A percentile compares a stretch with the other conserved stretches of the same genome.
These are phyloP conservation scores for Phycodurus eques DNA, from an alignment of 2,113 vertebrate species.

Conservation along the genomic window DNA sequence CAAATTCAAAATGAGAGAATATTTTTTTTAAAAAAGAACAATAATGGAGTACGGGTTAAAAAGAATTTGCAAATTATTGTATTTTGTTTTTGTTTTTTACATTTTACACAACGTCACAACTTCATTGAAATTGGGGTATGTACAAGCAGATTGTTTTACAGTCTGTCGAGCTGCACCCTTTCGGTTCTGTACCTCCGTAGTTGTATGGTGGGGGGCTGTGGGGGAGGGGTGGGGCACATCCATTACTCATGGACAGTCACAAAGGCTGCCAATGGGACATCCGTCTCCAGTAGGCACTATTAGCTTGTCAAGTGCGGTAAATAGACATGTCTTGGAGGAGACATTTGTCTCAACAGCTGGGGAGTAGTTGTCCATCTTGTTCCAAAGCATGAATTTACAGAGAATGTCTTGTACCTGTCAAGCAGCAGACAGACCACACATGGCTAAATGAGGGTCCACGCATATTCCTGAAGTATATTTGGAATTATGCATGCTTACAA, in stretches of 20 bases:
- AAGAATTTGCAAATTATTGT: no score
- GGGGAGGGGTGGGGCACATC: constrained; percentile 17
- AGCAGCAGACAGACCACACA: neutral
- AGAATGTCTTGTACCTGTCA: constrained; percentile 27
- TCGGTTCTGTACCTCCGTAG: constrained; percentile 18
- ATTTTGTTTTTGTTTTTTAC: no score
- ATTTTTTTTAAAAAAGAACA: no score
- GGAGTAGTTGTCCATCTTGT: constrained; percentile 26
- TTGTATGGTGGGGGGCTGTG: neutral
- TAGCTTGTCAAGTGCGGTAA: constrained; percentile 34
- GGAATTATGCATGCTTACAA: neutral
- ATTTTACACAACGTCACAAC: no score
- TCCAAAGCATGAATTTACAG: constrained; percentile 27
- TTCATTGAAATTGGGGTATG: no score
- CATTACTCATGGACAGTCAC: constrained; percentile 37
- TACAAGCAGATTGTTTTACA: neutral
- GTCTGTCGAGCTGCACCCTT: constrained; percentile 14
- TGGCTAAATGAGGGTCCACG: no score
- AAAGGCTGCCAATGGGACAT: constrained; percentile 10
- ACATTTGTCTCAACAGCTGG: constrained; percentile 22
- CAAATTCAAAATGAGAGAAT: no score
- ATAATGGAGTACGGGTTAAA: no score
- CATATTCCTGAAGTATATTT: neutral
- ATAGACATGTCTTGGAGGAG: constrained; percentile 21
- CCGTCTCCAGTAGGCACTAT: constrained; percentile 26